Evolutionary conservation across 1,140 invertebrate species (phyloP).

Genomic region (Gryllus bimaculatus): DNA sequence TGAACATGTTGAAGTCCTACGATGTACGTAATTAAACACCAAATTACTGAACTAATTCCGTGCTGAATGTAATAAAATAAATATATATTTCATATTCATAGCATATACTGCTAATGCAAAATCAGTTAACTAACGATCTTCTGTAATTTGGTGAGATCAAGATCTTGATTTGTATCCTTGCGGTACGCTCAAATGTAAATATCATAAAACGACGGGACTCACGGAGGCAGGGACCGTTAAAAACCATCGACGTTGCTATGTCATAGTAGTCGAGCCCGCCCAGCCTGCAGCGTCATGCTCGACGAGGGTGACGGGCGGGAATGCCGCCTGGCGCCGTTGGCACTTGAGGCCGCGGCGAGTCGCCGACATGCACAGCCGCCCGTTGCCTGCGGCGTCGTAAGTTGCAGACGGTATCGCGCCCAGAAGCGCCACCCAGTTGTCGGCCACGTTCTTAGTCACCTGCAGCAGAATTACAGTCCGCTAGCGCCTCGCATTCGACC

Average conservation of each 20-base stretch:
- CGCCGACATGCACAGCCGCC: conserved; percentile 34
- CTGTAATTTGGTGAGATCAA: too few species aligned
- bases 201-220: too few species aligned
- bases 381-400: conserved; percentile 25
- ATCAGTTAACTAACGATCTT: too few species aligned
- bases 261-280: conserved; percentile 37
- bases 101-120: too few species aligned
- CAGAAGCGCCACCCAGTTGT: conserved; percentile 35
- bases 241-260: conserved; percentile 39
- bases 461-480: background rate
- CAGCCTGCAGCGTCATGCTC: conserved; percentile 36
- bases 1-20: too few species aligned
- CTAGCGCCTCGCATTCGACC: background rate
- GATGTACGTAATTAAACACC: too few species aligned
- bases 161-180: too few species aligned
- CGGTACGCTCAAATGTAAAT: too few species aligned
- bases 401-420: conserved; percentile 36
- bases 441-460: conserved; percentile 15
- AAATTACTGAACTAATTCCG: too few species aligned
- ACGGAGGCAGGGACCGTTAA: conserved; percentile 28
- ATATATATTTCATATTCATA: too few species aligned
- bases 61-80: too few species aligned
- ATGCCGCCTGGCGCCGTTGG: conserved; percentile 34
- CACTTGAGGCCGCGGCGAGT: conserved; percentile 36
- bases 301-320: conserved; percentile 36